phyloP scores from a whole-genome alignment of 2,888 invertebrate genomes.

The Ophioninae sp. region DNA sequence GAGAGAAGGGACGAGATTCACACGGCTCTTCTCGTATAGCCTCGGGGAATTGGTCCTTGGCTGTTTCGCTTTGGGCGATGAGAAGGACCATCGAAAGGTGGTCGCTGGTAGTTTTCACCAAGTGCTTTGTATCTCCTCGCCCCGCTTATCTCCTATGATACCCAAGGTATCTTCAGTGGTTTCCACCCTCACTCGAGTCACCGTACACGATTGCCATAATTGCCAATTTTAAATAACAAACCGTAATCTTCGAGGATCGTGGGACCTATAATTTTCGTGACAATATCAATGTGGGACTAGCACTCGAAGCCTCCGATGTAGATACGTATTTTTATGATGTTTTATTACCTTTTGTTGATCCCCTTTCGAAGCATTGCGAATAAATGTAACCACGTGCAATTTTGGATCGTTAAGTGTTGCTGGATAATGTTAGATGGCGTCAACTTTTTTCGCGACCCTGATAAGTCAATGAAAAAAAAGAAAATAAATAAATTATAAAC shows the following conservation, averaged over 20 bases:
- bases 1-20: constrained; percentile 47
- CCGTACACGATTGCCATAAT: constrained; percentile 72
- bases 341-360: not conserved
- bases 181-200: constrained; percentile 70
- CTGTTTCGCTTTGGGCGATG: constrained; percentile 40
- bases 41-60: constrained; percentile 70
- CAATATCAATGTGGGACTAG: constrained; percentile 27
- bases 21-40: constrained; percentile 60
- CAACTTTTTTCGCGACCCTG: no score
- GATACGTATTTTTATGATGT: not conserved
- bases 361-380: not conserved
- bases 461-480: no score
- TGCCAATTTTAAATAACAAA: constrained; percentile 70
- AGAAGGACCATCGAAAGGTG: constrained; percentile 75
- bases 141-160: constrained; percentile 48
- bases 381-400: not conserved
- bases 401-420: no score
- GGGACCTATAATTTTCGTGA: constrained; percentile 58
- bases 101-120: constrained; percentile 62
- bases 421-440: no score
- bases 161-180: constrained; percentile 74
- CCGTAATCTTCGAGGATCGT: constrained; percentile 56
- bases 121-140: constrained; percentile 13
- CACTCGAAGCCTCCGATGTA: constrained; percentile 34
- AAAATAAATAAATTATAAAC: no score